These are phyloP conservation scores for Elaphurus davidianus DNA, from an alignment of 2,113 vertebrate genomes.

Conservation along the genomic window DNA sequence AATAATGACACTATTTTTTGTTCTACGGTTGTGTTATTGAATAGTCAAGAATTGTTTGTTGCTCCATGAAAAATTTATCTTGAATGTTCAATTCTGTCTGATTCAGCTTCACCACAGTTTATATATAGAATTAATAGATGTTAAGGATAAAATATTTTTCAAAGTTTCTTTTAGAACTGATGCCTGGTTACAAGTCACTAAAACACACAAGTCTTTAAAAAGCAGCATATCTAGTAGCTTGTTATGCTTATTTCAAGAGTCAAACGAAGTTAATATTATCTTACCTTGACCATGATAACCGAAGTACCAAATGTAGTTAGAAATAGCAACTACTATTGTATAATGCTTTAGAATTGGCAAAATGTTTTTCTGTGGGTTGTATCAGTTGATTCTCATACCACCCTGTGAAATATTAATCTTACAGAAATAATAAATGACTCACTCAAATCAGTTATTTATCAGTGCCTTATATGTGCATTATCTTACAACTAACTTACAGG, in stretches of 20 bases:
- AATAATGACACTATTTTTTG: neutral
- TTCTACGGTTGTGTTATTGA: neutral
- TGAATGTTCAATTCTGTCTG: neutral
- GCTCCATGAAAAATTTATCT: neutral
- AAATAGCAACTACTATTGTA: neutral
- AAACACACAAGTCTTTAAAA: neutral
- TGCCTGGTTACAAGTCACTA: neutral
- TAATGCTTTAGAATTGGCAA: neutral
- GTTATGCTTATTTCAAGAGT: neutral
- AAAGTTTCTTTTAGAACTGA: neutral
- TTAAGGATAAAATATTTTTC: neutral
- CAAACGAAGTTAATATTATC: neutral
- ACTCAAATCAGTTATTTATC: neutral
- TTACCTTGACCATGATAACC: neutral
- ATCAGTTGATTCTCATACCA: neutral
- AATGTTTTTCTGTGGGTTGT: neutral
- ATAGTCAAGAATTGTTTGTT: neutral
- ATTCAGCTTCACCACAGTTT: neutral
- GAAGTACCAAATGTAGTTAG: neutral
- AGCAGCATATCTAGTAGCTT: neutral
- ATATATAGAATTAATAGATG: neutral
- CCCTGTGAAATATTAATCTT: neutral
- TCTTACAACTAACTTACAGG: neutral
- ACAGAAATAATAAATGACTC: neutral
- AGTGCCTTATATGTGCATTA: neutral